These are phyloP conservation scores for Habropoda laboriosa DNA, from an alignment of 1,140 invertebrate genomes.

Conservation along the genomic window DNA sequence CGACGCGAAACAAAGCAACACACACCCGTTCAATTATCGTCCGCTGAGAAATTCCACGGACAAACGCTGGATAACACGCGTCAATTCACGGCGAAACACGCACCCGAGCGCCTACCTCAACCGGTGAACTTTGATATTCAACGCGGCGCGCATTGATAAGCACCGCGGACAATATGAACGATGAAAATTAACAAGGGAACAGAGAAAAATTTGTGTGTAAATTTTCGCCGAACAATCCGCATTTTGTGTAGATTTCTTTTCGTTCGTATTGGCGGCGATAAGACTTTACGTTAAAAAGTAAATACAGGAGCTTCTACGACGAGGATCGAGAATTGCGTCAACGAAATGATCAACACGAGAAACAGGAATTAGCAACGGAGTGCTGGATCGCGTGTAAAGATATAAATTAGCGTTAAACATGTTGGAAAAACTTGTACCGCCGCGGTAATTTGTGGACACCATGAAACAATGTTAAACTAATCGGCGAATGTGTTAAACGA, in stretches of 20 bases:
- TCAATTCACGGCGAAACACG: background rate
- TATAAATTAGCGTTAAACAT: background rate
- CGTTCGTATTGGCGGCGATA: too few species aligned
- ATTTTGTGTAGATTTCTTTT: too few species aligned
- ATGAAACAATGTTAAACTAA: too few species aligned
- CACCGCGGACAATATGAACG: background rate
- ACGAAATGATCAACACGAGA: background rate
- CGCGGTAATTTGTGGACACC: too few species aligned
- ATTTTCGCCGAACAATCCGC: too few species aligned
- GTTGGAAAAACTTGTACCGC: background rate
- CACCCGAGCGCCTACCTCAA: background rate
- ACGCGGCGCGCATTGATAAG: background rate
- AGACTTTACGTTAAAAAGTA: too few species aligned
- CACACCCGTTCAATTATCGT: background rate
- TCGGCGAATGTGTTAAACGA: too few species aligned
- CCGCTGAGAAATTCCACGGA: background rate
- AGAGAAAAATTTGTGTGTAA: too few species aligned
- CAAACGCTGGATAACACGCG: background rate
- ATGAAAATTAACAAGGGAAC: background rate
- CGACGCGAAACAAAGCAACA: background rate
- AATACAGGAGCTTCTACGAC: too few species aligned
- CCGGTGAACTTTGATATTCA: slow-evolving; percentile 7
- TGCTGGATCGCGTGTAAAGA: background rate
- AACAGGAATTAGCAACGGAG: background rate
- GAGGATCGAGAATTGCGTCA: background rate